Conservation (phyloP, 2,797 vertebrate species). For the Nyctibius grandis region DNA sequence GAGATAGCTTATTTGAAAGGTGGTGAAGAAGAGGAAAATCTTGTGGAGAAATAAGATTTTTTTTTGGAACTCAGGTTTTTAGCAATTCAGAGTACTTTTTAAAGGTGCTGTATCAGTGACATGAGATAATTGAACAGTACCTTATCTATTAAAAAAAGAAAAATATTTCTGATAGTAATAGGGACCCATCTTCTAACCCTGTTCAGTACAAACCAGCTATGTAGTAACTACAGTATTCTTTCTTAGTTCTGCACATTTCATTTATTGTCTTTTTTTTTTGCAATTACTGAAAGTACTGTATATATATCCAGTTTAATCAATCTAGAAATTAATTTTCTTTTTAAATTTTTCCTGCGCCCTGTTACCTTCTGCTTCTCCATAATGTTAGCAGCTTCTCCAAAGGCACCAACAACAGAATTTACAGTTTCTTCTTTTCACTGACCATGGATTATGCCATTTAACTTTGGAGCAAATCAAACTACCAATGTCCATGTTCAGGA, state of each 20-base stretch:
- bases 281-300: background rate
- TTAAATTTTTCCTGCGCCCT: background rate
- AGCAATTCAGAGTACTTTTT: background rate
- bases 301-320: background rate
- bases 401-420: background rate
- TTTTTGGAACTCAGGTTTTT: background rate
- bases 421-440: background rate
- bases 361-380: background rate
- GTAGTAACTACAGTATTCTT: background rate
- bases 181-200: background rate
- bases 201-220: background rate
- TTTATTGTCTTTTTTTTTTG: background rate
- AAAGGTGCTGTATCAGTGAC: background rate
- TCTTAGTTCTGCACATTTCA: background rate
- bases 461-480: background rate
- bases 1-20: constrained; percentile 19
- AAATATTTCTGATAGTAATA: background rate
- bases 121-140: background rate
- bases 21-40: background rate
- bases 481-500: background rate
- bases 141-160: background rate
- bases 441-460: background rate
- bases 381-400: background rate
- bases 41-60: background rate
- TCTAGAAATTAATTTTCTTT: background rate